These are phyloP conservation scores for Conomelus anceps DNA, from an alignment of 2,888 invertebrate genomes.

Conservation along the genomic window DNA sequence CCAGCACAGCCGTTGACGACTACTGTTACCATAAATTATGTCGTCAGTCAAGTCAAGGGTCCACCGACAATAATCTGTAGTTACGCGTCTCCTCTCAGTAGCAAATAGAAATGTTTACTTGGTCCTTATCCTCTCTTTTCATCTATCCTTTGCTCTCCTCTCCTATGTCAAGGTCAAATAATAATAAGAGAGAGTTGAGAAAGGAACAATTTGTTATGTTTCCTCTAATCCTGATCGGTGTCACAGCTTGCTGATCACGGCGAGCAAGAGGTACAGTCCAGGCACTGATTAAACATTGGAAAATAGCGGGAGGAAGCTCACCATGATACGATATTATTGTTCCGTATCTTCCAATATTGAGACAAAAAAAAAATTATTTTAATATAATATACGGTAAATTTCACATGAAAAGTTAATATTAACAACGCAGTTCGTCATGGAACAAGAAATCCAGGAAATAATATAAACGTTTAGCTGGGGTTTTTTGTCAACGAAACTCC, in stretches of 20 bases:
- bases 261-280: neutral
- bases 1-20: neutral
- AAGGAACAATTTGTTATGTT: neutral
- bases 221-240: neutral
- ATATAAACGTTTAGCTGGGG: no score
- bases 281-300: neutral
- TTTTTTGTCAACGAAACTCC: no score
- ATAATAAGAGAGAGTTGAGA: neutral
- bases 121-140: neutral
- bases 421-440: no score
- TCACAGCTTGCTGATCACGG: neutral
- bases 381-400: no score
- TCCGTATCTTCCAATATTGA: neutral
- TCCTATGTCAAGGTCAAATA: neutral
- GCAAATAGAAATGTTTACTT: neutral
- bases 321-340: neutral
- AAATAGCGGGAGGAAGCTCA: neutral
- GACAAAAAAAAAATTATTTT: no score
- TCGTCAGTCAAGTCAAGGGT: neutral
- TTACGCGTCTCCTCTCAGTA: neutral
- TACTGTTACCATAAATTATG: neutral
- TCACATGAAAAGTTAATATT: no score
- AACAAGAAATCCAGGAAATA: no score
- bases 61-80: neutral
- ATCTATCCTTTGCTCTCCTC: no score